These are phyloP conservation scores for Plecturocebus donacophilus DNA, from an alignment of 2,113 vertebrate genomes.

Conservation along the genomic window DNA sequence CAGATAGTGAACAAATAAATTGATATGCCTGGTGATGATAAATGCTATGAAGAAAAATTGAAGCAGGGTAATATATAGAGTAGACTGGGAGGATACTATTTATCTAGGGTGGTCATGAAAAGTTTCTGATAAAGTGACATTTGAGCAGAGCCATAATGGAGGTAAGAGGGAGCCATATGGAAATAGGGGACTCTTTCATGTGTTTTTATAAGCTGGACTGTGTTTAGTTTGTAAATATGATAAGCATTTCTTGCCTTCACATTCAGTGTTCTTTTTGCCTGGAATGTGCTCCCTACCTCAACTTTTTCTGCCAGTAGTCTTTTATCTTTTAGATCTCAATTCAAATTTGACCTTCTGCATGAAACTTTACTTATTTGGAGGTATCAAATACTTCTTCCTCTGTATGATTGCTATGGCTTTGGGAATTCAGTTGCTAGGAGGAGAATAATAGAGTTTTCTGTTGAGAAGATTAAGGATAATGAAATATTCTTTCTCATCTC, in stretches of 20 bases:
- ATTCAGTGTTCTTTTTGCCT: conserved; percentile 27
- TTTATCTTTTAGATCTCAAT: not conserved
- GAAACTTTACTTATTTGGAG: not conserved
- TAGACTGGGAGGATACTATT: rapidly evolving
- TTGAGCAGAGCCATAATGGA: not conserved
- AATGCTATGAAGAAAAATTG: not conserved
- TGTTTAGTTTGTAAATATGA: not conserved
- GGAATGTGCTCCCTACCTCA: not conserved
- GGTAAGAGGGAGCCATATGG: not conserved
- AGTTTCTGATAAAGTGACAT: not conserved
- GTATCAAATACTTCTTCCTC: not conserved
- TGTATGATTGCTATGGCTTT: not conserved
- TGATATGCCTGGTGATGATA: not conserved
- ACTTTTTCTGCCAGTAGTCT: not conserved
- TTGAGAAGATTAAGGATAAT: not conserved
- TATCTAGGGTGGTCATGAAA: not conserved
- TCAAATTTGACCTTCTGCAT: not conserved
- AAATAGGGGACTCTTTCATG: not conserved
- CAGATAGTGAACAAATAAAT: not conserved
- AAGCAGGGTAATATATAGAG: not conserved
- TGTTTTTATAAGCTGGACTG: not conserved
- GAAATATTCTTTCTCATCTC: not conserved
- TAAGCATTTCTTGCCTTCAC: not conserved
- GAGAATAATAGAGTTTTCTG: not conserved
- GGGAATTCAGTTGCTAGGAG: not conserved